A percentile compares a stretch with the other conserved stretches of the same genome.
Evolutionary conservation across 53 echinoderm and acorn worm species (phyloP).

Genomic region (Glandiceps talaboti): DNA sequence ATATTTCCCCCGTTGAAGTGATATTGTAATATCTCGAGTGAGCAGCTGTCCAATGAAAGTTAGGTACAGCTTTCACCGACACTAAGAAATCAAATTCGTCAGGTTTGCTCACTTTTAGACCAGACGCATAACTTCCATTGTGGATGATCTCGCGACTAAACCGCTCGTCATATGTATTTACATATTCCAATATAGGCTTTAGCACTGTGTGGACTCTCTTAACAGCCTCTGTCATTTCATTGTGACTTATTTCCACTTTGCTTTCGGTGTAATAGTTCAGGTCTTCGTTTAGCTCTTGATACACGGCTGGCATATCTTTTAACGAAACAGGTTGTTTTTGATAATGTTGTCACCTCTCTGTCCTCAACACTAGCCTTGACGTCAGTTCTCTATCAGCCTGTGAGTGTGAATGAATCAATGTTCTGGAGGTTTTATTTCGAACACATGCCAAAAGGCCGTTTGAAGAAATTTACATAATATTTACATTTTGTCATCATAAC

Average conservation of each 20-base stretch:
- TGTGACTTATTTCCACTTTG: background rate
- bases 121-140: background rate
- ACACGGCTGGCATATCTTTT: too few relatives aligned
- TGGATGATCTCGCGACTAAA: background rate
- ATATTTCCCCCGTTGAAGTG: background rate
- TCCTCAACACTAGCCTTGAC: too few relatives aligned
- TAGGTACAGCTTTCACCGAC: background rate
- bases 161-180: background rate
- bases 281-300: background rate
- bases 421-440: too few relatives aligned
- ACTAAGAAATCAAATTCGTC: background rate
- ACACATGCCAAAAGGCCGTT: too few relatives aligned
- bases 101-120: background rate
- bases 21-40: background rate
- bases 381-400: too few relatives aligned
- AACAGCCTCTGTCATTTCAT: background rate
- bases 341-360: too few relatives aligned
- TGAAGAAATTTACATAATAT: too few relatives aligned
- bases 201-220: background rate
- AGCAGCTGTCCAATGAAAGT: background rate
- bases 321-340: too few relatives aligned
- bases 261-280: background rate
- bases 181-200: background rate
- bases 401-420: too few relatives aligned
- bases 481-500: too few relatives aligned